A percentile compares a stretch with the other conserved stretches of the same genome.
Evolutionary conservation across 2,113 vertebrate genomes (phyloP).

Genomic region (Aegotheles bennettii): DNA sequence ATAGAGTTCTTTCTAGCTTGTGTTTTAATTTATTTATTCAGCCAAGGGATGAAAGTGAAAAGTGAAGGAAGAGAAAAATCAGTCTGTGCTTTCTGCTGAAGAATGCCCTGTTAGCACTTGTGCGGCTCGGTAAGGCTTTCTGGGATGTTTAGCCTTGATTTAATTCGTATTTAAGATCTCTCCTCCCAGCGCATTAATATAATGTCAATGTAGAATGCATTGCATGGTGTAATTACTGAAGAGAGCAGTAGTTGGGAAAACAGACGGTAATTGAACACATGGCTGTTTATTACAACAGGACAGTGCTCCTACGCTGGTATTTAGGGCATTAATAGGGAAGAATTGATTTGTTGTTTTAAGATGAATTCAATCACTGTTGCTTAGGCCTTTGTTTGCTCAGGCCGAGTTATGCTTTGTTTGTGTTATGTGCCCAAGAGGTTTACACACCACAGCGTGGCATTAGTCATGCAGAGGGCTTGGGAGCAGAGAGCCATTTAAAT

Average conservation of each 20-base stretch:
- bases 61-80: neutral
- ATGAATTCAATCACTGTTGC: slow-evolving; percentile 68
- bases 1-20: neutral
- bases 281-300: slow-evolving; percentile 64
- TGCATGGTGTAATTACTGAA: slow-evolving; percentile 63
- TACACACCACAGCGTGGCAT: slow-evolving; percentile 45
- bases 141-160: slow-evolving; percentile 64
- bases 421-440: slow-evolving; percentile 64
- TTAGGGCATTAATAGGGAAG: slow-evolving; percentile 66
- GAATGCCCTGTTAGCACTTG: slow-evolving; percentile 20
- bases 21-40: slow-evolving; percentile 20
- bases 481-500: slow-evolving; percentile 37
- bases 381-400: slow-evolving; percentile 62
- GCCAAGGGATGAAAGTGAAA: neutral
- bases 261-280: slow-evolving; percentile 62
- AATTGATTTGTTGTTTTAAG: slow-evolving; percentile 72
- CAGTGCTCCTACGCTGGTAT: slow-evolving; percentile 59
- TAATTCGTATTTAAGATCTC: slow-evolving; percentile 61
- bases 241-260: slow-evolving; percentile 60
- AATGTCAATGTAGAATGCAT: slow-evolving; percentile 61
- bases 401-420: slow-evolving; percentile 69
- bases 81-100: neutral
- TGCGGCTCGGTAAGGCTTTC: neutral
- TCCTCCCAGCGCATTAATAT: slow-evolving; percentile 65
- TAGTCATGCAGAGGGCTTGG: slow-evolving; percentile 48